Base-by-base conservation (phyloP, 2,797 vertebrate species). In the Phaenicophaeus curvirostris region DNA sequence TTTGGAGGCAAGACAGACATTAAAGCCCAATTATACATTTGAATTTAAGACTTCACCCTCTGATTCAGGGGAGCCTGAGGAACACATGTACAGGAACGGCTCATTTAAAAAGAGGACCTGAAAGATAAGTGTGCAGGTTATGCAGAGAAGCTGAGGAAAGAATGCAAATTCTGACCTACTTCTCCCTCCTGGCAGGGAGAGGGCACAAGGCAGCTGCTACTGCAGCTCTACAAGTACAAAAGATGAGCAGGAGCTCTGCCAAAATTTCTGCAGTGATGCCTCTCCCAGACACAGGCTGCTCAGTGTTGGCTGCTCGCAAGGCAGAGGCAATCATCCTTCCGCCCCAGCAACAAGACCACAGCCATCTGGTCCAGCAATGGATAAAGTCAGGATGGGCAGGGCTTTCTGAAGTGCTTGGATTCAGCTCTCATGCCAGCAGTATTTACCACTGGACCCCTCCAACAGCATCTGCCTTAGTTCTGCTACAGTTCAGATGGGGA, bases 81-180 rank as follows among this genome's bases (percentile, higher is more conserved):
- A 96, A 46, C 0, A 1, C 42, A 46, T 1, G 0, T 15, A 90
- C 58, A 87, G 51, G 68, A 94, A 58, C 11, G 39, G 33, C 42
- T 76, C 0, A 0, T 55, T 93, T 84, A 31, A 87, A 39, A 57
- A 66, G 37, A 67, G 17, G 8, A 42, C 55, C 53, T 53, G 4
- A 8, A 4, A 6, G 15, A 8, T 41, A 71, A 23, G 4, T 0
- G 30, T 66, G 19, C 30, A 66, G 79, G 81, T 79, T 88, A 81
- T 37, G 63, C 13, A 1, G 85, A 87, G 87, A 87, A 93, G 72
- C 65, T 0, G 0, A 55, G 72, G 63, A 87, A 85, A 85, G 81
- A 94, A 96, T 91, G 96, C 92, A 95, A 96, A 96, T 96, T 79
- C 48, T 87, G 91, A 95, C 96, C 96, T 94, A 92, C 53, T 96